Base-by-base conservation (phyloP, 1,140 invertebrate genomes). In the Drosophila sturtevanti region DNA sequence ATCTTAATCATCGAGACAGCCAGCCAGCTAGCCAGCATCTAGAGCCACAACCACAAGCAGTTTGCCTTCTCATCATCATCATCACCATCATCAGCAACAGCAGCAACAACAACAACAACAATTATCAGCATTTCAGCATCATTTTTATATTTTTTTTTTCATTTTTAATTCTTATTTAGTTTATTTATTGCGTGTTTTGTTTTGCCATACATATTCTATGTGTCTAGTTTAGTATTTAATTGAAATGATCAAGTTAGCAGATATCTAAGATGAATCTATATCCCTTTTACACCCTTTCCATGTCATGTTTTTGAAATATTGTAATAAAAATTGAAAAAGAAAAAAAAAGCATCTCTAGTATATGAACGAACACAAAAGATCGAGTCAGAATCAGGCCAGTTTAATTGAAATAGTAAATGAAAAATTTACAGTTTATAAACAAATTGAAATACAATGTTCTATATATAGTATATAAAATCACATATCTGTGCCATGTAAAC, bases 121-220 rank as follows among this genome's bases (percentile, higher is more conserved):
- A 72, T 68, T 31, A 70, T 63, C 44, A 41, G 44, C 68, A 54
- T 66, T 31, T 31, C 63, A 69, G 63, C 62, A 72, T 63, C 76
- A 66, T 31, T 31, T 31, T 31, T 31, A 2, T 24, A 4, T 24
- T 2, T 24, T 24, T 24, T 4, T 24, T 60, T 71, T 77, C 66
- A 54, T 68, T 62, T 72, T 63, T 72, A 72, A 34, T 56, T 76
- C 61, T 73, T 79, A 78, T 79, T 77, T 77, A 77, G 67, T 65
- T 81, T 87, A 81, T 68, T 60, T 52, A 85, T 76, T 81, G 68
- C 62, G 56, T 86, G 77, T 85, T 85, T 81, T 62, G 77, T 74
- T 80, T 55, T 31, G 27, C 27, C 27, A 31, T 31, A 31, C 6
- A 31, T 31, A 31, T 38, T 63, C 16, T 65, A 67, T 71, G 60